Conservation (phyloP, 2,113 vertebrate genomes). For the Sylvia atricapilla region DNA sequence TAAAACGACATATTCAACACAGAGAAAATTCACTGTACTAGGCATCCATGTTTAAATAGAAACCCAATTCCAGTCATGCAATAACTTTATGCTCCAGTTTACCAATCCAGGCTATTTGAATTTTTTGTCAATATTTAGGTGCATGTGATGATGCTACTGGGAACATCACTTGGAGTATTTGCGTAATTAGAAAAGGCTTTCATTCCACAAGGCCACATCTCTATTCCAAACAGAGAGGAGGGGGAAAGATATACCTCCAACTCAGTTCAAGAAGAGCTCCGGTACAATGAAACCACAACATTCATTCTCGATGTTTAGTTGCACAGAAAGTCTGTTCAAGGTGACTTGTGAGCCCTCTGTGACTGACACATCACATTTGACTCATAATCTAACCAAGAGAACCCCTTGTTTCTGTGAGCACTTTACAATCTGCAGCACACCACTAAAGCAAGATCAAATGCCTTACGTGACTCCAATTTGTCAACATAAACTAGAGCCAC, state of each 20-base stretch:
- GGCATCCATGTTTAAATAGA: not conserved
- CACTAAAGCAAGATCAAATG: not conserved
- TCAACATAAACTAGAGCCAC: not conserved
- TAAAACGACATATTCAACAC: not conserved
- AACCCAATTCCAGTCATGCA: not conserved
- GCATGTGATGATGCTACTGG: not conserved
- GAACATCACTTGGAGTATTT: not conserved
- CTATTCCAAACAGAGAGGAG: not conserved
- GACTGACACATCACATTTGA: not conserved
- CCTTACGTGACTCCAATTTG: rapidly evolving
- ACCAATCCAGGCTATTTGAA: not conserved
- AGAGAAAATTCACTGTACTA: not conserved
- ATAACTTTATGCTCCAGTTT: not conserved
- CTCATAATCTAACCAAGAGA: not conserved
- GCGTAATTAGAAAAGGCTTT: not conserved
- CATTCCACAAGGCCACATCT: not conserved
- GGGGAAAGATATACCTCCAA: not conserved
- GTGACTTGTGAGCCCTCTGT: not conserved
- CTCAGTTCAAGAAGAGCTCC: not conserved
- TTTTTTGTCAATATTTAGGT: not conserved
- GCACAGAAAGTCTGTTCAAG: not conserved
- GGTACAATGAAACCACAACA: not conserved
- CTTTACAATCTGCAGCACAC: not conserved
- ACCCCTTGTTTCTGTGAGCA: not conserved
- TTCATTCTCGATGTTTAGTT: not conserved